Conservation (phyloP, 1,140 invertebrate species). For the Eupeodes corollae region DNA sequence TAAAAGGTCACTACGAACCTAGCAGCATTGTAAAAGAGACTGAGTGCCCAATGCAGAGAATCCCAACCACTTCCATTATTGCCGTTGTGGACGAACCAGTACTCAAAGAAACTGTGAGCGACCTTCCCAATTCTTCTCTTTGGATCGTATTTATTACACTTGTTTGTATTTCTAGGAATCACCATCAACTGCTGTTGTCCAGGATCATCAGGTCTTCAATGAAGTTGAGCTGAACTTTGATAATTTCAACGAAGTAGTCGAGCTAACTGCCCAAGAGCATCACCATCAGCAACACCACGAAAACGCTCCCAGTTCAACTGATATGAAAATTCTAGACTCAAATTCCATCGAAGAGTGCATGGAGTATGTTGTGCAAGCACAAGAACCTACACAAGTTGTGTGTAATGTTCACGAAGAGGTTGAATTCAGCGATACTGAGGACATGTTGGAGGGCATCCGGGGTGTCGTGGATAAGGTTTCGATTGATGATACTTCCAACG, state of each 20-base stretch:
- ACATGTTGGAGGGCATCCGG: conserved; percentile 69
- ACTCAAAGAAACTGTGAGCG: conserved; percentile 6
- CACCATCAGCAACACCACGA: not conserved
- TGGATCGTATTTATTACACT: too few relatives aligned
- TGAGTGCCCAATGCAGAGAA: too few relatives aligned
- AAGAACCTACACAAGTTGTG: not conserved
- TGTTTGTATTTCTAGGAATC: too few relatives aligned
- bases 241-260: conserved; percentile 13
- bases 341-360: conserved; percentile 1
- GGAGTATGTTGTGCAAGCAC: conserved; percentile 5
- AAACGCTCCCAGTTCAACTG: conserved; percentile 8
- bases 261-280: conserved; percentile 11
- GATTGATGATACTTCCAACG: conserved; percentile 31
- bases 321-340: conserved; percentile 3
- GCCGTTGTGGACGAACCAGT: conserved; percentile 10
- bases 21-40: not conserved
- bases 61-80: not conserved
- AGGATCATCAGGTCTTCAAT: conserved; percentile 21
- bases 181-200: not conserved
- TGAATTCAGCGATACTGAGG: conserved; percentile 71
- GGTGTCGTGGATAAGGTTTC: conserved; percentile 47
- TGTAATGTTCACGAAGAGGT: conserved; percentile 21
- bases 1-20: conserved; percentile 64
- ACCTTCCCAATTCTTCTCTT: too few relatives aligned
- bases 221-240: conserved; percentile 31